Evolutionary conservation across 92 coral and sea anemone genomes (phyloP).

Genomic region (Phymanthus crucifer): DNA sequence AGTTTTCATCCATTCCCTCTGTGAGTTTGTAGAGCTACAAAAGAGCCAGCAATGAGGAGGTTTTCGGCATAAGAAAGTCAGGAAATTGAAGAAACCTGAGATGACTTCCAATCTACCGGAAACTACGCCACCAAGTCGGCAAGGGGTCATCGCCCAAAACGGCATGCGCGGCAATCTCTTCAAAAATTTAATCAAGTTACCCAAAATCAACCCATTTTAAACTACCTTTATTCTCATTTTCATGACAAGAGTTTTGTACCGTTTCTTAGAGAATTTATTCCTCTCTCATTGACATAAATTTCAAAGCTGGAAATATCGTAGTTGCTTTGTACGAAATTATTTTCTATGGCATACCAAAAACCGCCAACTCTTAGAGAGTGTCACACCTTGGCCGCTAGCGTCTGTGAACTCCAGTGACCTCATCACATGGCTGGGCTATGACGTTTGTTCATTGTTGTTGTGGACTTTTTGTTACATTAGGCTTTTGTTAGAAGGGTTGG

Average conservation of each 20-base stretch:
- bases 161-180: conserved; percentile 37
- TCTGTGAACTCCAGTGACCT: conserved; percentile 41
- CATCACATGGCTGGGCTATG: conserved; percentile 32
- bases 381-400: conserved; percentile 43
- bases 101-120: conserved; percentile 18
- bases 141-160: conserved; percentile 40
- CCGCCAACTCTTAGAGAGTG: conserved; percentile 14
- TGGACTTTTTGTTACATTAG: neutral
- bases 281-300: neutral
- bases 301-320: neutral
- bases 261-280: conserved; percentile 13
- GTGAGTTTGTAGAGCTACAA: conserved; percentile 11
- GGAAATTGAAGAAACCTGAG: conserved; percentile 33
- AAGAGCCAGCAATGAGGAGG: conserved; percentile 9
- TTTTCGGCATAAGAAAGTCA: conserved; percentile 17
- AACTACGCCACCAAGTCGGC: conserved; percentile 36
- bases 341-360: conserved; percentile 15
- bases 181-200: neutral
- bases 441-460: conserved; percentile 18
- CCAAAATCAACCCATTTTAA: neutral
- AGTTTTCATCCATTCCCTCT: conserved; percentile 11
- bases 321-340: conserved; percentile 1
- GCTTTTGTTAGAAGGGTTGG: conserved; percentile 4
- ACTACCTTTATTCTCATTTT: neutral
- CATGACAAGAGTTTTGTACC: neutral